Percentiles rank a stretch among this genome's conserved stretches.
Evolutionary conservation across 2,888 invertebrate genomes (phyloP).

Genomic region (Oscheius sp.): DNA sequence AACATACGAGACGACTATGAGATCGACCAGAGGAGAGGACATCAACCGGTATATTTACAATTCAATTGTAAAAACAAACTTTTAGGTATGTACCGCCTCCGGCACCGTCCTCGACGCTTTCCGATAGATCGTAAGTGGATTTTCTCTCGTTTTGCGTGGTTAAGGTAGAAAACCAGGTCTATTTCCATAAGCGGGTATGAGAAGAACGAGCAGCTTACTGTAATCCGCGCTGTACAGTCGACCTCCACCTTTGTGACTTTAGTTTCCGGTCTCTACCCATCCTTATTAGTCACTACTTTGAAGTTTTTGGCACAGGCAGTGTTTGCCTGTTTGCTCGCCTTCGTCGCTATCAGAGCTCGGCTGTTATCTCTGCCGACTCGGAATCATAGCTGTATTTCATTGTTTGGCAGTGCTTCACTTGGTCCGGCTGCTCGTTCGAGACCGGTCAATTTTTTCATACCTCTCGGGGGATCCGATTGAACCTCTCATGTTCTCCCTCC

Average conservation of each 20-base stretch:
- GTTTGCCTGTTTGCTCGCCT: conserved; percentile 23
- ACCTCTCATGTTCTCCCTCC: not conserved
- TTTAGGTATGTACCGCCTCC: conserved; percentile 18
- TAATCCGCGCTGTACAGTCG: conserved; percentile 3
- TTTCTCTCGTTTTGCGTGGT: not conserved
- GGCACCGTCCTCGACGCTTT: conserved; percentile 3
- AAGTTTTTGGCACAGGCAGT: conserved; percentile 19
- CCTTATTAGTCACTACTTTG: conserved; percentile 27
- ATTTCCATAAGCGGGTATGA: conserved; percentile 18
- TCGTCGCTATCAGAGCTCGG: conserved; percentile 24
- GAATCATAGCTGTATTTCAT: conserved; percentile 30
- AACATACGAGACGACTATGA: conserved; percentile 5
- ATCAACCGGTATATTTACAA: conserved; percentile 6
- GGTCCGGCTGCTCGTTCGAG: conserved; percentile 21
- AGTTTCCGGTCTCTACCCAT: not conserved
- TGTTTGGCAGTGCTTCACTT: conserved; percentile 29
- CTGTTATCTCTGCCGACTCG: conserved; percentile 28
- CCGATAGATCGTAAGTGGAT: conserved; percentile 14
- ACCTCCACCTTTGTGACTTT: not conserved
- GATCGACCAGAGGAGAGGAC: conserved; percentile 20
- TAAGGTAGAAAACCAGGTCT: not conserved
- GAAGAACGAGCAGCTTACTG: conserved; percentile 4
- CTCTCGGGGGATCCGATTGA: not conserved
- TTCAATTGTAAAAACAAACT: not conserved
- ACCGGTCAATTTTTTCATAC: not conserved